Conservation (phyloP, 2,797 vertebrate genomes). For the Enteromius thamalakanensis region DNA sequence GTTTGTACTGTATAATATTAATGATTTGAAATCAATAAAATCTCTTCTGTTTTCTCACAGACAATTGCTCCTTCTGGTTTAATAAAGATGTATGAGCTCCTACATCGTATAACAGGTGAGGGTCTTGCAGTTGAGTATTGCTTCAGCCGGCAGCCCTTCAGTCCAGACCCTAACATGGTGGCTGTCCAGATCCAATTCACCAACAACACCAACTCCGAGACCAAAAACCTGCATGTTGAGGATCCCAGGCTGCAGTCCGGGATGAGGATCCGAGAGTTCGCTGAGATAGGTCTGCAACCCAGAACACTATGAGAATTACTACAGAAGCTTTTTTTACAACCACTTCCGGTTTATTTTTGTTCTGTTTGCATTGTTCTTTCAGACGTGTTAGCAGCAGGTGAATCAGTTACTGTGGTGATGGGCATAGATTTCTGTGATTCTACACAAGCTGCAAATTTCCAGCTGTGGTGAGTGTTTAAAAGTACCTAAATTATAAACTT, state of each 20-base stretch:
- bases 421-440: conserved; percentile 98
- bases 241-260: conserved; percentile 88
- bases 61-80: conserved; percentile 78
- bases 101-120: conserved; percentile 93
- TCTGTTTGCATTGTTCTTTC: conserved; percentile 45
- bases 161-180: conserved; percentile 88
- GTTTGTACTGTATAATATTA: not conserved
- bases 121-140: conserved; percentile 91
- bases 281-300: conserved; percentile 84
- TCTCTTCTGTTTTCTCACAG: conserved; percentile 66
- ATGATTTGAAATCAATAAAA: not conserved
- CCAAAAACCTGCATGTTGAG: conserved; percentile 84
- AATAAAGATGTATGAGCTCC: conserved; percentile 85
- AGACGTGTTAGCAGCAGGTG: conserved; percentile 88
- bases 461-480: conserved; percentile 86
- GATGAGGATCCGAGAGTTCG: conserved; percentile 92
- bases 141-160: conserved; percentile 92
- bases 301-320: not conserved
- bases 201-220: conserved; percentile 86
- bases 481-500: not conserved
- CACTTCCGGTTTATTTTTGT: conserved; percentile 15
- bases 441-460: conserved; percentile 96
- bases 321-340: not conserved
- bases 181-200: conserved; percentile 93
- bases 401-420: conserved; percentile 83